Evolutionary conservation across 2,113 vertebrate species (phyloP), one percentile per base, ranked within the genome.

Genomic region (Nothobranchius furzeri): DNA sequence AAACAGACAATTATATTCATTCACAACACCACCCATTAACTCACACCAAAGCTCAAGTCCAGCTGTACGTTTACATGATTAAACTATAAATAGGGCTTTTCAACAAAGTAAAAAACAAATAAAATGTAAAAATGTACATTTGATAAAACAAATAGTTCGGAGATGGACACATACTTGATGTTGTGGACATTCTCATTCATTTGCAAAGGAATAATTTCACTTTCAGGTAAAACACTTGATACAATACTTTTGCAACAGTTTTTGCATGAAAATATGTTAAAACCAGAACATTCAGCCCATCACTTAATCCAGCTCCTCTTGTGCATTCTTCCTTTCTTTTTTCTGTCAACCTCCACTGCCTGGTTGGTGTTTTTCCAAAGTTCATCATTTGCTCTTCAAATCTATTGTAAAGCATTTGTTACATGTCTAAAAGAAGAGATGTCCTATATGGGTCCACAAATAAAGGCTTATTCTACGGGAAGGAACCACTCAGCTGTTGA

Each of bases 151-250:
- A 7, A 40, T 40, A 46, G 64, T 63, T 64, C 36, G 7, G 9
- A 30, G 68, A 75, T 65, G 77, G 30, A 87, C 59, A 76, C 64
- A 85, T 45, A 81, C 37, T 81, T 50, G 71, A 20, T 53, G 42
- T 43, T 63, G 36, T 47, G 35, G n/a, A 51, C 0, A 9, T 46
- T 63, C 67, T 58, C 55, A 70, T 1, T 13, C 58, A 12, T 63
- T 60, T 12, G 25, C 10, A 12, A 48, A 52, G 4, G n/a, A 47
- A 49, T 65, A 14, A 58, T 7, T 73, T 68, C 60, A 60, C 35
- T 20, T 36, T 25, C 12, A 25, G 12, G 3, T 30, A 30, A 12
- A 52, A 37, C 9, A 37, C 60, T 49, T 71, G 35, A 25, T 11
- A 43, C 49, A 60, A 76, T 36, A 45, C 48, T 25, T 9, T 25